phyloP scores from a whole-genome alignment of 2,797 vertebrate genomes.

The Pseudochirops corinnae region DNA sequence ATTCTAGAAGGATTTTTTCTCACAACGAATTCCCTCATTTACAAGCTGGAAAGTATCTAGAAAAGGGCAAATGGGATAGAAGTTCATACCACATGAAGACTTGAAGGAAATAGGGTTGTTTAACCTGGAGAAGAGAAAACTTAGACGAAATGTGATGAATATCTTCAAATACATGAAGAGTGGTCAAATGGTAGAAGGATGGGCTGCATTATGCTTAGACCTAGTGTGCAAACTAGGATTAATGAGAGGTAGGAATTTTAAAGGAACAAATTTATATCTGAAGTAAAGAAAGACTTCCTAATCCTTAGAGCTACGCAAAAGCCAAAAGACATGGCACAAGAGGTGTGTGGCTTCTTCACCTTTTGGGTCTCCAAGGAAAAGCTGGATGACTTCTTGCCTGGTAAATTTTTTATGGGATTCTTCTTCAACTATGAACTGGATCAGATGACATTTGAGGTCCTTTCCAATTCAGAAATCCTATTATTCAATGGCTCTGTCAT shows the following conservation, averaged over 20 bases:
- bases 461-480: too few species aligned
- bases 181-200: not conserved
- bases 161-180: not conserved
- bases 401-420: too few species aligned
- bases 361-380: not conserved
- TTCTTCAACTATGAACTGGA: too few species aligned
- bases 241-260: not conserved
- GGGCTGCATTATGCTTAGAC: not conserved
- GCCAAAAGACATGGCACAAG: not conserved
- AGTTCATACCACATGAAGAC: not conserved
- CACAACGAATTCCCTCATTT: not conserved
- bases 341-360: not conserved
- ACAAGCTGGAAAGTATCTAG: not conserved
- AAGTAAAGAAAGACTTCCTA: not conserved
- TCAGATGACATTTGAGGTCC: too few species aligned
- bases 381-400: not conserved
- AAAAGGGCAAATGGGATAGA: not conserved
- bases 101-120: not conserved
- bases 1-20: not conserved
- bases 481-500: not conserved
- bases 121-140: not conserved
- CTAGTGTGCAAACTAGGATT: not conserved
- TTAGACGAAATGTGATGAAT: not conserved
- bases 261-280: not conserved
- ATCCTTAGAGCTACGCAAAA: not conserved